Base-by-base conservation (phyloP, 2,888 invertebrate species). In the Drosophila kuntzei region DNA sequence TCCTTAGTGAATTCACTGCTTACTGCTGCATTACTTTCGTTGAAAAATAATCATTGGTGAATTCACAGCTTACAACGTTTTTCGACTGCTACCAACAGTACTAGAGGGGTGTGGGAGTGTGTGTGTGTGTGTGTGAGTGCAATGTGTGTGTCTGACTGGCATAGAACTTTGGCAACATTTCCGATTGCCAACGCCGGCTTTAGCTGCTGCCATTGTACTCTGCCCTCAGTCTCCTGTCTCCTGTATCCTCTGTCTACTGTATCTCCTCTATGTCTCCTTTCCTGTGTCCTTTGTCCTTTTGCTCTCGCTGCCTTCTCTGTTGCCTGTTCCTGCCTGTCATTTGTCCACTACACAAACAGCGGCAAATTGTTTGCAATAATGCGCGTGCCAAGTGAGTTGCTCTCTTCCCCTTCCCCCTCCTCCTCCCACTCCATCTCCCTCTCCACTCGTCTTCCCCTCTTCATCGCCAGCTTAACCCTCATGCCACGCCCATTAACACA, bases 91-190 rank as follows among this genome's bases (percentile, higher is more conserved):
- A n/a, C n/a, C n/a, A n/a, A n/a, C n/a, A n/a, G n/a, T n/a, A n/a
- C n/a, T n/a, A n/a, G n/a, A n/a, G 25, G 25, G 25, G 22, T 36
- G 29, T 46, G n/a, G 41, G 25, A 20, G 50, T 41, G 37, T 47
- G 32, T 32, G 11, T 18, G 46, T 57, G 36, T 20, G 39, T 70
- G 49, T 37, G 54, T 63, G 65, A 61, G 47, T 71, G 44, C 5
- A 5, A 22, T 61, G 47, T 62, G 58, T 62, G 39, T 58, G 47
- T 58, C 39, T 70, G 66, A 65, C 64, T 62, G 62, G 22, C 46
- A 66, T 79, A 61, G 64, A 88, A 85, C 89, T 84, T 87, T 89
- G 89, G 87, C 89, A 89, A 87, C 85, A 89, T 89, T 81, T 86
- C 81, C 89, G 85, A 89, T 89, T 85, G 78, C 78, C 59, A 78